Percentiles rank a stretch among this genome's conserved stretches.
Conservation (phyloP, 2,888 invertebrate species). For the Sicus ferrugineus region DNA sequence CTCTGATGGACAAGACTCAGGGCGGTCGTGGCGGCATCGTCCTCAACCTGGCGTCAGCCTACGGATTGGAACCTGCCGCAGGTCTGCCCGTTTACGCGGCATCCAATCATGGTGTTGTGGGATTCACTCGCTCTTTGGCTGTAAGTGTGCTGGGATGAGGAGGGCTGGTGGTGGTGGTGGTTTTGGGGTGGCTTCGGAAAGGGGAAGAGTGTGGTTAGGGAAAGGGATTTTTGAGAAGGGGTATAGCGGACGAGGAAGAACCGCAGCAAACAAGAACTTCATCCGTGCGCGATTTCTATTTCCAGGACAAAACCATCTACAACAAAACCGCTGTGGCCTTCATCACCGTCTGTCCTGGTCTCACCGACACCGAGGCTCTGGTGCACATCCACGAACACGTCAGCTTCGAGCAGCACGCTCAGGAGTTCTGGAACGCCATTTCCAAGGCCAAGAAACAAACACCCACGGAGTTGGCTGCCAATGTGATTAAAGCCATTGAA, state of each 20-base stretch:
- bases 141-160: constrained; percentile 38
- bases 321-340: constrained; percentile 57
- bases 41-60: constrained; percentile 58
- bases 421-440: constrained; percentile 50
- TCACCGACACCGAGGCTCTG: constrained; percentile 57
- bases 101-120: constrained; percentile 60
- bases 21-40: constrained; percentile 59
- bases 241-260: neutral
- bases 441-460: constrained; percentile 54
- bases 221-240: too few relatives aligned
- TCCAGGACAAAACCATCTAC: constrained; percentile 49
- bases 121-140: constrained; percentile 60
- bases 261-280: neutral
- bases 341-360: constrained; percentile 57
- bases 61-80: constrained; percentile 58
- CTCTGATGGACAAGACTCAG: constrained; percentile 58
- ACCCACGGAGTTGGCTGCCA: constrained; percentile 55
- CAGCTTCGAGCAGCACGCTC: constrained; percentile 51
- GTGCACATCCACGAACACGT: constrained; percentile 56
- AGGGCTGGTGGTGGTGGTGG: too few relatives aligned
- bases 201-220: too few relatives aligned
- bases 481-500: constrained; percentile 55
- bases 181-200: neutral
- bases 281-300: too few relatives aligned
- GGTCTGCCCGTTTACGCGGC: constrained; percentile 58